Base-by-base conservation (phyloP, 2,797 vertebrate genomes). In the Sebastes taczanowskii region DNA sequence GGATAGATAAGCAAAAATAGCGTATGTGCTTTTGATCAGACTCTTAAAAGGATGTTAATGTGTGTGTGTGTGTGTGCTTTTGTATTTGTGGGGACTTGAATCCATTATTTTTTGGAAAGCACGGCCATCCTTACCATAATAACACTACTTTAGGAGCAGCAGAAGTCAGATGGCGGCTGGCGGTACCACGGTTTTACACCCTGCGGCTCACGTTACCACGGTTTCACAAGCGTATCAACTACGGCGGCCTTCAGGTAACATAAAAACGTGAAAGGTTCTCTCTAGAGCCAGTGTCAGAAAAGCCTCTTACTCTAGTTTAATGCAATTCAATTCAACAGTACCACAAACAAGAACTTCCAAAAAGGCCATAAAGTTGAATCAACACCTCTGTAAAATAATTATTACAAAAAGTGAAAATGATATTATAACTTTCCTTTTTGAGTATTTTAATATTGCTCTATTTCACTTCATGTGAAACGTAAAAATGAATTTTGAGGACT, bases 1-100 rank as follows among this genome's bases (percentile, higher is more conserved):
- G n/a, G 30, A 67, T 29, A 56, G 18, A 80, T 56, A 80, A 83
- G 86, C 74, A 85, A 56, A 69, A 78, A 86, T 8, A 64, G 13
- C 23, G 20, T 20, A 4, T 18, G 18, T 64, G 35, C n/a, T 60
- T 88, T 72, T 77, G 63, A 82, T 86, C 27, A 27, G 9, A 42
- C 11, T 29, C 9, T 72, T 60, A 23, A 53, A 74, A 76, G 55
- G 2, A 8, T 68, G 29, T 20, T 20, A 73, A 1, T 11, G 6
- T 72, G 7, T 71, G 32, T 61, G 38, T 61, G 38, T 68, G 25
- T 30, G n/a, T 11, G 29, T 27, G 30, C 42, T 59, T 38, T 11
- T 61, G 66, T 68, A 49, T 23, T 63, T 58, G 49, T 74, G 42
- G 6, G 6, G 20, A 64, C 23, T 55, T 62, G 13, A n/a, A 7